Base-by-base conservation (phyloP, 2,888 invertebrate species). In the Agriopis marginaria region DNA sequence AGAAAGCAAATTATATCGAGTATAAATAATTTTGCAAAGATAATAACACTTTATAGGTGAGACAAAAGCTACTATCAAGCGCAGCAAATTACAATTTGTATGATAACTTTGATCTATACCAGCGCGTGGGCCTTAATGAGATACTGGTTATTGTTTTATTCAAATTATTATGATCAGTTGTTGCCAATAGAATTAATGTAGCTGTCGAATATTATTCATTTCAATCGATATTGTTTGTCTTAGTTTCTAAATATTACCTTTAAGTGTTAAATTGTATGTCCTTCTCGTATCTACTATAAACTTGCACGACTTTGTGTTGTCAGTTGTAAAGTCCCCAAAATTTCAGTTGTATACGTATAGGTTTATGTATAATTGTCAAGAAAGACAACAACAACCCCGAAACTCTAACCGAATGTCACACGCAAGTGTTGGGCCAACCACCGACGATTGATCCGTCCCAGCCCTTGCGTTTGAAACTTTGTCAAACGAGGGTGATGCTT, bases 341-440 rank as follows among this genome's bases (percentile, higher is more conserved):
- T 72, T 68, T 49, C 62, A 67, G 66, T 71, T 54, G 70, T 63
- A 67, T 63, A 39, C 10, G 6, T 69, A 60, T 66, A 66, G 67
- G 32, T 71, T 50, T 73, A 63, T 14, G 68, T 74, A 67, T 73
- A 73, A 76, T 73, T 74, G 74, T 73, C 70, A 75, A 77, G 78
- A 77, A 80, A 85, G 72, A 72, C 75, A 76, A 70, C 66, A 66
- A 73, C 74, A 74, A 74, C 70, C 72, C 55, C 73, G 12, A 71
- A 76, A 76, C 76, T 73, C 62, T 68, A 68, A 72, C 73, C 81
- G 79, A 82, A 81, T 82, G 82, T 82, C 82, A 79, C 83, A 78
- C 82, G 80, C 84, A 79, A 85, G 79, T 79, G 81, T 77, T 73
- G 75, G 75, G 75, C 44, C 66, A 72, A 73, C 87, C 84, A 80